These are phyloP conservation scores for Cheilosia vernalis DNA, from an alignment of 2,888 invertebrate genomes.

Conservation along the genomic window DNA sequence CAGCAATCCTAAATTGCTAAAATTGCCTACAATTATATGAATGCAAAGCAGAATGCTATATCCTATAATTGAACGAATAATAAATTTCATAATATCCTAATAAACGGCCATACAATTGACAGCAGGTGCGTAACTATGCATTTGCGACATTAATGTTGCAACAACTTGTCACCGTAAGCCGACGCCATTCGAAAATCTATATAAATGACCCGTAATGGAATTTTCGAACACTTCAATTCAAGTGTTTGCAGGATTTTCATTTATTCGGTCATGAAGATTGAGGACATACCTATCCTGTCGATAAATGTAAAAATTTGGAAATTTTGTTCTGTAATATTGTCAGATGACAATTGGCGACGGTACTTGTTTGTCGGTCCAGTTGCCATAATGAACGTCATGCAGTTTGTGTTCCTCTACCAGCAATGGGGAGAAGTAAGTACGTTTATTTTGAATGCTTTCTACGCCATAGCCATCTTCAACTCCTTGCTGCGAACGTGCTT, in stretches of 20 bases:
- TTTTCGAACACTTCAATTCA: conserved; percentile 31
- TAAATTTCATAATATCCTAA: conserved; percentile 60
- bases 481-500: conserved; percentile 79
- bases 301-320: conserved; percentile 80
- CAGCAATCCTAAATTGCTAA: conserved; percentile 40
- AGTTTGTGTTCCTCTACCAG: conserved; percentile 78
- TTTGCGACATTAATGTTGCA: conserved; percentile 61
- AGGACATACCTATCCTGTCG: conserved; percentile 78
- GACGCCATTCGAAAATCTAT: conserved; percentile 22
- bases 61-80: conserved; percentile 46
- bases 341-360: conserved; percentile 78
- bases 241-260: background rate
- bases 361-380: conserved; percentile 78
- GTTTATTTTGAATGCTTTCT: conserved; percentile 80
- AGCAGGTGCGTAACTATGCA: conserved; percentile 39
- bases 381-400: conserved; percentile 78
- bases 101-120: conserved; percentile 30
- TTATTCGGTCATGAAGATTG: conserved; percentile 72
- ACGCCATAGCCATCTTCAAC: conserved; percentile 79
- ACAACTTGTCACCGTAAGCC: conserved; percentile 49
- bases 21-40: conserved; percentile 30
- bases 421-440: conserved; percentile 78
- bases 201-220: conserved; percentile 44
- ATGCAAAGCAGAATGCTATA: conserved; percentile 17
- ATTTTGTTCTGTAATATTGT: conserved; percentile 78